Evolutionary conservation across 2,888 invertebrate species (phyloP), one percentile per base, ranked within the genome.

Genomic region (Mystacides longicornis): DNA sequence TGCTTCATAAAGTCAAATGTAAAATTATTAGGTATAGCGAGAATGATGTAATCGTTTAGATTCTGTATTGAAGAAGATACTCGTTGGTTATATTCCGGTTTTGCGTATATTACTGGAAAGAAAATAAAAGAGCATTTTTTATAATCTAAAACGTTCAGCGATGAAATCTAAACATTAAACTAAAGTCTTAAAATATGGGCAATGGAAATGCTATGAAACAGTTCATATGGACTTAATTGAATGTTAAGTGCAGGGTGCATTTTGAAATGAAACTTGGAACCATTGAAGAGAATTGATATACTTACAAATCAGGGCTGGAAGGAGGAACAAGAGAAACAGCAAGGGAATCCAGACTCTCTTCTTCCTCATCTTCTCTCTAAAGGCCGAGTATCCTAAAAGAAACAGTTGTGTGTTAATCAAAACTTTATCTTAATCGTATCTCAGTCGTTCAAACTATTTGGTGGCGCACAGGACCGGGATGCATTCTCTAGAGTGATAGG

Each of bases 21-120:
- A 49, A 67, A 60, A 50, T 37, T 37, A 14, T 63, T 48, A 48
- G 67, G 57, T 45, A 66, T 51, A 21, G 66, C 62, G 55, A 67
- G 60, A 61, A 69, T 65, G 63, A 61, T 58, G 16, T 60, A 51
- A 23, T 50, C 51, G 20, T 54, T 42, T 19, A 55, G 31, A 21
- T 33, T 18, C 18, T 37, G 48, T 22, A 46, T n/a, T 19, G 22
- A 49, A 16, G 58, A 52, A 61, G 45, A 4, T 65, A 55, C 20
- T 42, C 50, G 55, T 23, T 57, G 50, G 49, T 55, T 52, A 23
- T 56, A 56, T 54, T 62, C 57, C 14, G 58, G 60, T 42, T 60
- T 56, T 47, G 50, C 37, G 31, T 57, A 56, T 43, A 55, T 19
- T 27, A 62, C 57, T 60, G 57, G 49, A 60, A 62, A 56, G 52